Percentiles rank a stretch among this genome's conserved stretches.
These are phyloP conservation scores for Protonibea diacanthus DNA, from an alignment of 2,797 vertebrate genomes.

Conservation along the genomic window DNA sequence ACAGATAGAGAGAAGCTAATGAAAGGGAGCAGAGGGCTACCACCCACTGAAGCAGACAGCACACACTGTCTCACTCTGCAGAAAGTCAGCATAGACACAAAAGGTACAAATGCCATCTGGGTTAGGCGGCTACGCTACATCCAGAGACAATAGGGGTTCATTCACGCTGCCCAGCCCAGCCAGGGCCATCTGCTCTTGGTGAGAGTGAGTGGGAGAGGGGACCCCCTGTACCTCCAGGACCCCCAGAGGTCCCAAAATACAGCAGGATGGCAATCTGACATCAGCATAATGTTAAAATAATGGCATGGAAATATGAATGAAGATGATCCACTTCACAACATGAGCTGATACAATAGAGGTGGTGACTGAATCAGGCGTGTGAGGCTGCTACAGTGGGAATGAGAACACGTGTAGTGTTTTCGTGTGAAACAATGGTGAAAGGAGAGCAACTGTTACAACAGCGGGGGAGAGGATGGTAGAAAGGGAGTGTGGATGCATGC, in stretches of 20 bases:
- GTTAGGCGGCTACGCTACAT: constrained; percentile 81
- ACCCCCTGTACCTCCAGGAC: constrained; percentile 66
- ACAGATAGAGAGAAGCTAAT: constrained; percentile 46
- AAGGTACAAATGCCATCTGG: constrained; percentile 86
- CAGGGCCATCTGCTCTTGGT: constrained; percentile 82
- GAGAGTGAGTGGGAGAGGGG: constrained; percentile 78
- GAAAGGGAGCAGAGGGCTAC: constrained; percentile 70
- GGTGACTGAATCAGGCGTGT: constrained; percentile 3
- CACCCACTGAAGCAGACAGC: constrained; percentile 80
- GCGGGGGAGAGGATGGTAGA: constrained; percentile 46
- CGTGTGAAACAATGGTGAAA: constrained; percentile 60
- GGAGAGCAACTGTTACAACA: constrained; percentile 71
- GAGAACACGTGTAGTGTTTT: constrained; percentile 68
- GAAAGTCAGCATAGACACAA: constrained; percentile 80
- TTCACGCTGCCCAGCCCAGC: constrained; percentile 72
- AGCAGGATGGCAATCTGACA: constrained; percentile 30
- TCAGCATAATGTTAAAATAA: constrained; percentile 61
- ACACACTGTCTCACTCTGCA: constrained; percentile 67
- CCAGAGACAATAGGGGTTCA: constrained; percentile 80
- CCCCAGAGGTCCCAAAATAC: constrained; percentile 46
- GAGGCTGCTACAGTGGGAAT: constrained; percentile 57
- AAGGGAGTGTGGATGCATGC: constrained; percentile 49
- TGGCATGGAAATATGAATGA: constrained; percentile 67
- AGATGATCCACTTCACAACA: constrained; percentile 44
- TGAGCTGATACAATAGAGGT: constrained; percentile 23